Conservation (phyloP, 2,888 invertebrate species). For the Galeopsomyia nigrocyanea region DNA sequence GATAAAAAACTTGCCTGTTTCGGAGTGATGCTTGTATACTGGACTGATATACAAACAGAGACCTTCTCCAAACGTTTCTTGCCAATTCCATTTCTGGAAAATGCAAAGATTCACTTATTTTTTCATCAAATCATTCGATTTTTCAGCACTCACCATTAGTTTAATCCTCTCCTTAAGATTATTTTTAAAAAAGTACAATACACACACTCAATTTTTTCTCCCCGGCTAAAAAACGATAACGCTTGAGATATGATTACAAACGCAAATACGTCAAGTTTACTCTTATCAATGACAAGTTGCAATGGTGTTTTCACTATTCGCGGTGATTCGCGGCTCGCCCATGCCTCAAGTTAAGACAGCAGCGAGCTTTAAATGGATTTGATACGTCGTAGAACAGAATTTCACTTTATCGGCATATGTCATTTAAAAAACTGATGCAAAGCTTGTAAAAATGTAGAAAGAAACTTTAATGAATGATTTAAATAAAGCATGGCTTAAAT, state of each 20-base stretch:
- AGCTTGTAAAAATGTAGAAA: too few species aligned
- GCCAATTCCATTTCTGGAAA: slow-evolving; percentile 61
- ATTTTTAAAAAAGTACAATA: not conserved
- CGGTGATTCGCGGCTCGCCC: not conserved
- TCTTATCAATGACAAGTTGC: slow-evolving; percentile 25
- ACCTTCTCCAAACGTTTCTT: slow-evolving; percentile 60
- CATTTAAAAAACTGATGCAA: not conserved
- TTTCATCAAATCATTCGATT: not conserved
- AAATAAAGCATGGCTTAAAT: too few species aligned
- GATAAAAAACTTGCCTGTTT: slow-evolving; percentile 56
- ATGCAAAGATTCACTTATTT: not conserved
- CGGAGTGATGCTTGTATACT: slow-evolving; percentile 55
- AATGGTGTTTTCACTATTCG: not conserved
- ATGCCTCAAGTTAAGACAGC: not conserved
- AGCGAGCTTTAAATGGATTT: not conserved
- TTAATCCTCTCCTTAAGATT: not conserved
- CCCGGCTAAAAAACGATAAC: not conserved
- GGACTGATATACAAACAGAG: slow-evolving; percentile 59
- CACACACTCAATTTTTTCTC: too few species aligned
- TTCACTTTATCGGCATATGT: slow-evolving; percentile 16
- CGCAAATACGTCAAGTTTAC: slow-evolving; percentile 12
- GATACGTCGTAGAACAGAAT: slow-evolving; percentile 7
- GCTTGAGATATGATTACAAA: not conserved
- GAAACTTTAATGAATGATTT: too few species aligned
- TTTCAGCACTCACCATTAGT: slow-evolving; percentile 28